Conservation (phyloP, 2,113 vertebrate genomes). For the Caranx ignobilis region DNA sequence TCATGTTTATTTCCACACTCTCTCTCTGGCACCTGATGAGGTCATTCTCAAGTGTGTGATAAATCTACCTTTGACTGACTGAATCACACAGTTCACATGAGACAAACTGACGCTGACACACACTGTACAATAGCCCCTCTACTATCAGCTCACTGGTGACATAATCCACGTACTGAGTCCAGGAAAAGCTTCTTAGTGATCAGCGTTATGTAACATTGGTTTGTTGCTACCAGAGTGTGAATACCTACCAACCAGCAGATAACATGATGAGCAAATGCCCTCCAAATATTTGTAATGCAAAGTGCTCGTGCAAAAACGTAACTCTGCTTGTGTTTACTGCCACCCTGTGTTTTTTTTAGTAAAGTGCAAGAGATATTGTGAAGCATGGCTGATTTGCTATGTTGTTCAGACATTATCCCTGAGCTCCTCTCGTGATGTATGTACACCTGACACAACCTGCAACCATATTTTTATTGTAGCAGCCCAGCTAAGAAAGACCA, state of each 20-base stretch:
- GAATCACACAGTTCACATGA: constrained; percentile 12
- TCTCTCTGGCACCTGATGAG: constrained; percentile 10
- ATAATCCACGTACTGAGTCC: constrained; percentile 44
- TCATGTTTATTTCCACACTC: constrained; percentile 24
- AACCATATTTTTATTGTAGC: too few relatives aligned
- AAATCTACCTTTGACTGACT: constrained; percentile 15
- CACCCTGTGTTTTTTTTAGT: constrained; percentile 41
- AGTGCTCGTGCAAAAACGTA: constrained; percentile 17
- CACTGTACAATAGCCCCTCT: neutral
- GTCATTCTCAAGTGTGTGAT: neutral
- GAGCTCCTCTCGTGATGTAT: too few relatives aligned
- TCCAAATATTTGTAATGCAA: constrained; percentile 61
- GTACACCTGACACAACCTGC: too few relatives aligned
- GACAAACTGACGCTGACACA: neutral
- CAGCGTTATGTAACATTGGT: constrained; percentile 63
- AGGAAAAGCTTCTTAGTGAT: constrained; percentile 42
- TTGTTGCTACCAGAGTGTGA: constrained; percentile 62
- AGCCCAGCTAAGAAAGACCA: too few relatives aligned
- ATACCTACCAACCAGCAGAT: constrained; percentile 60
- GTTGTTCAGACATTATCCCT: too few relatives aligned
- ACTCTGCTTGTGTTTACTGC: constrained; percentile 52
- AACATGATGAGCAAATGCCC: constrained; percentile 52
- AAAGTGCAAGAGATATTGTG: constrained; percentile 8
- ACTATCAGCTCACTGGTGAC: constrained; percentile 35
- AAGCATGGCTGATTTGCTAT: too few relatives aligned